phyloP scores from a whole-genome alignment of 37 sponge, comb jelly and placozoan species.

The Amphimedon queenslandica region DNA sequence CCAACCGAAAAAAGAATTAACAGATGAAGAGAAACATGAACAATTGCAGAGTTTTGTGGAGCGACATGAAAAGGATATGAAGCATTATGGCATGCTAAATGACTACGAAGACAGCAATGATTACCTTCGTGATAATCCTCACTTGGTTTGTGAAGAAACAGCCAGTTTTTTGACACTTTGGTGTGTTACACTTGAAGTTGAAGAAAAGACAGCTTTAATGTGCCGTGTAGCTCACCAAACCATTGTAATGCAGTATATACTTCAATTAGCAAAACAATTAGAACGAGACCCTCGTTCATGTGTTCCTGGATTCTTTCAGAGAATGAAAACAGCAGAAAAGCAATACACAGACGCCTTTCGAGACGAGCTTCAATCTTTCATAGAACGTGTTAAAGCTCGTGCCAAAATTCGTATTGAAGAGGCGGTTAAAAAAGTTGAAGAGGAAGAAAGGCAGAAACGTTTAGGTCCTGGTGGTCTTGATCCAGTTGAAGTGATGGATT shows the following conservation, averaged over 20 bases:
- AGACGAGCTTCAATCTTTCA: constrained; percentile 84
- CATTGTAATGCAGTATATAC: constrained; percentile 95
- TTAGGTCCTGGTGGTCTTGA: constrained; percentile 98
- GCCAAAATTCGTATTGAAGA: constrained; percentile 82
- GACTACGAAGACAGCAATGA: constrained; percentile 81
- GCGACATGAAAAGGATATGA: constrained; percentile 58
- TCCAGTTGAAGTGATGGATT: constrained; percentile 92
- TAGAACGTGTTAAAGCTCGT: constrained; percentile 67
- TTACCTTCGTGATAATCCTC: constrained; percentile 73
- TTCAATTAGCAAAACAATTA: constrained; percentile 88
- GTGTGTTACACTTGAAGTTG: constrained; percentile 91
- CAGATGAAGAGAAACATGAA: constrained; percentile 51
- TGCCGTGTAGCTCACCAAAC: constrained; percentile 93
- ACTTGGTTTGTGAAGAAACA: constrained; percentile 85
- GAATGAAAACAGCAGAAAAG: constrained; percentile 91
- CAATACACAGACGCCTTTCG: constrained; percentile 90
- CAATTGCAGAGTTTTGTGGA: constrained; percentile 58
- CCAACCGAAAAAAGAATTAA: neutral
- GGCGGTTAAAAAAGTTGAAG: constrained; percentile 68
- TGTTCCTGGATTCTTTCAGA: constrained; percentile 79
- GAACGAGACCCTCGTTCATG: constrained; percentile 87
- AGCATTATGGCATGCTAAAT: constrained; percentile 76
- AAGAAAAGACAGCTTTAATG: constrained; percentile 89
- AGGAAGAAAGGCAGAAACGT: constrained; percentile 91
- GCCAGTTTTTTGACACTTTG: constrained; percentile 89